phyloP scores from a whole-genome alignment of 2,113 vertebrate species.

The Nycticorax nycticorax region DNA sequence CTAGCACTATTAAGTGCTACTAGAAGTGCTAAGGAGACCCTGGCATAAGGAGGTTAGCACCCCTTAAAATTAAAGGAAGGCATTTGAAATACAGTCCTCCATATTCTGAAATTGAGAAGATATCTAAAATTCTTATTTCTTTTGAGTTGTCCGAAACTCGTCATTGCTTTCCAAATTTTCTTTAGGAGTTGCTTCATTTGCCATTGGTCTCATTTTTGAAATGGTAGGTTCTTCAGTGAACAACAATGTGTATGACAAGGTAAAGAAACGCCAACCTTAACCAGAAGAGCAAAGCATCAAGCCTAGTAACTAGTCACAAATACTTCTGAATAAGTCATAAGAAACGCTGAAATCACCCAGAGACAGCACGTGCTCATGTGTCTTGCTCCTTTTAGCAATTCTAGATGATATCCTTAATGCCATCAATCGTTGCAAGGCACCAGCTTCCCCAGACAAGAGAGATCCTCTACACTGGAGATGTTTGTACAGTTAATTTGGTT shows the following conservation, averaged over 20 bases:
- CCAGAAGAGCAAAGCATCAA: background rate
- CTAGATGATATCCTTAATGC: background rate
- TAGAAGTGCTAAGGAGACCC: background rate
- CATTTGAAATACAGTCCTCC: background rate
- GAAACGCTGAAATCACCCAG: background rate
- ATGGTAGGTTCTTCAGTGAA: background rate
- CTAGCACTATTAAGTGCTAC: background rate
- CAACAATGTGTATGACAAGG: accelerated
- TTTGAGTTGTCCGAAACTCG: background rate
- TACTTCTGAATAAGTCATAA: background rate
- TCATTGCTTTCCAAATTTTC: background rate
- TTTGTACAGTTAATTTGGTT: background rate
- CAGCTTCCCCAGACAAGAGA: background rate
- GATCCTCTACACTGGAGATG: background rate
- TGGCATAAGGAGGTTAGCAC: background rate
- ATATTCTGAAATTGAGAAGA: background rate
- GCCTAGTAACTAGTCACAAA: background rate
- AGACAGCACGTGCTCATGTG: background rate
- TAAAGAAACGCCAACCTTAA: background rate
- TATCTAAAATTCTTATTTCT: background rate
- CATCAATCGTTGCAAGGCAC: background rate
- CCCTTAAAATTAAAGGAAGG: background rate
- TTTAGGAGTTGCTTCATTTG: background rate
- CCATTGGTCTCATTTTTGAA: background rate
- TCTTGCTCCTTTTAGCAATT: background rate